A percentile compares a stretch with the other conserved stretches of the same genome.
These are phyloP conservation scores for Neosalanx taihuensis DNA, from an alignment of 2,797 vertebrate species.

Conservation along the genomic window DNA sequence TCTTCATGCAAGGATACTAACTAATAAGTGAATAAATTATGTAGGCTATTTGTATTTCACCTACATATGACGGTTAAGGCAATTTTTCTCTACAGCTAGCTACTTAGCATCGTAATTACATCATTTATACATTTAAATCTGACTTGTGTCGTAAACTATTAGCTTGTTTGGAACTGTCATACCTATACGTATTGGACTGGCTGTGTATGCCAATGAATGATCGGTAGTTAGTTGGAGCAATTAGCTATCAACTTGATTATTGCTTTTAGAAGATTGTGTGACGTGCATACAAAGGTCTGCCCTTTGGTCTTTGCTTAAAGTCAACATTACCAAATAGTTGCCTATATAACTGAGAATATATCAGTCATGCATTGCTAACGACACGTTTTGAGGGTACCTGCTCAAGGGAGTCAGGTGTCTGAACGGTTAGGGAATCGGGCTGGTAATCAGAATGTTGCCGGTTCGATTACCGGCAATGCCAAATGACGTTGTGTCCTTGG, in stretches of 20 bases:
- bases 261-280: constrained; percentile 6
- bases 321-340: constrained; percentile 29
- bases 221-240: not conserved
- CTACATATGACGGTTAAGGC: not conserved
- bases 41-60: not conserved
- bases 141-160: not conserved
- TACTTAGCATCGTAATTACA: not conserved
- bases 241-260: not conserved
- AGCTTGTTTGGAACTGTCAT: not conserved
- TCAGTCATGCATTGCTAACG: not conserved
- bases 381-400: no score
- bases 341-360: constrained; percentile 2
- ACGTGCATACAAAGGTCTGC: constrained; percentile 35
- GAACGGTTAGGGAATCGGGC: no score
- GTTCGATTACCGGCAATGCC: no score
- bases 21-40: not conserved
- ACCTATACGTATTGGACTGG: no score
- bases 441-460: no score
- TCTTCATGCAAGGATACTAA: no score
- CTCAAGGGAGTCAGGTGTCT: no score
- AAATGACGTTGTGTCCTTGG: no score
- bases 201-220: not conserved
- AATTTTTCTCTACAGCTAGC: not conserved
- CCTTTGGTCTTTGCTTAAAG: constrained; percentile 47
- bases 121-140: not conserved